Conservation (phyloP, 2,113 vertebrate genomes). For the Rattus rattus region DNA sequence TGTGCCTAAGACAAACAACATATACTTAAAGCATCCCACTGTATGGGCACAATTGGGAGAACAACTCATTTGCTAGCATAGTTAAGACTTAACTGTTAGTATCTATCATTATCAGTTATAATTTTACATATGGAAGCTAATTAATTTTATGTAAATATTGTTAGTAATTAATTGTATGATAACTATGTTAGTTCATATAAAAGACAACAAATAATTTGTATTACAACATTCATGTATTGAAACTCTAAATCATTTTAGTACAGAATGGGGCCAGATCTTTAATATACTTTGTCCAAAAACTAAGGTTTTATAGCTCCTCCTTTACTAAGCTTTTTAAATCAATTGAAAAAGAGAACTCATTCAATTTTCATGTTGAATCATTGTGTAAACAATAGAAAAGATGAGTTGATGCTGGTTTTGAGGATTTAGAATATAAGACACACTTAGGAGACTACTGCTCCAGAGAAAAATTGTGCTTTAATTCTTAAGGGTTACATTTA, state of each 20-base stretch:
- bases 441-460: not conserved
- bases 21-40: not conserved
- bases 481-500: not conserved
- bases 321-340: not conserved
- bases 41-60: not conserved
- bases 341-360: not conserved
- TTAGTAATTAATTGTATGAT: constrained; percentile 37
- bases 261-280: not conserved
- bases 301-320: not conserved
- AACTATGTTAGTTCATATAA: not conserved
- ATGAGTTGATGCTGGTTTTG: not conserved
- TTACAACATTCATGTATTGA: not conserved
- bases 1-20: constrained; percentile 14
- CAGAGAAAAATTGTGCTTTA: not conserved
- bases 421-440: not conserved
- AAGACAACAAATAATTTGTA: not conserved
- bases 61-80: not conserved
- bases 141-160: not conserved
- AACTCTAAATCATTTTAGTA: not conserved
- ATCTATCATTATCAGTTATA: not conserved
- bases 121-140: not conserved
- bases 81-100: not conserved
- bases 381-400: not conserved
- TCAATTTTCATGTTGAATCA: not conserved
- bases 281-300: not conserved